Conservation (phyloP, 2,113 vertebrate genomes). For the Pandion haliaetus region DNA sequence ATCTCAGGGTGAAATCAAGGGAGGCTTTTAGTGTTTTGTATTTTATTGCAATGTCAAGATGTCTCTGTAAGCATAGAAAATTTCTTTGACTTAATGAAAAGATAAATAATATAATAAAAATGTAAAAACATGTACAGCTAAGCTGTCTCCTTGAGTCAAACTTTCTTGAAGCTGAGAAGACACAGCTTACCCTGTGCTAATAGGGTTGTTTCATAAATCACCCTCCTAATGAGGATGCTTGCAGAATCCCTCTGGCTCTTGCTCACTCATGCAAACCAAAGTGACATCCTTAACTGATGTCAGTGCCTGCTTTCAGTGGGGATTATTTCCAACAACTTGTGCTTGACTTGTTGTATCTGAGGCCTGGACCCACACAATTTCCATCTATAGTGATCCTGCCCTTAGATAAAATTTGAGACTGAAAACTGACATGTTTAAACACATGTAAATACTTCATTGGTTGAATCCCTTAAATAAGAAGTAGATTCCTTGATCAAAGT, state of each 20-base stretch:
- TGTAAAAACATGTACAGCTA: neutral
- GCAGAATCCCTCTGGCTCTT: neutral
- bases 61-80: neutral
- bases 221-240: neutral
- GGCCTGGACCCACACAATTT: neutral
- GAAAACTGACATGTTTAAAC: neutral
- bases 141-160: neutral
- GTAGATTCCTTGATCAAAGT: neutral
- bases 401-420: neutral
- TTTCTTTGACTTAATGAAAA: neutral
- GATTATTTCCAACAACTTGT: neutral
- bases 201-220: neutral
- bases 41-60: neutral
- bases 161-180: neutral
- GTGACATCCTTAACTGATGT: neutral
- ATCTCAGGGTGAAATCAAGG: neutral
- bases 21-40: neutral
- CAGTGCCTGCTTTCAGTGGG: neutral
- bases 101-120: neutral
- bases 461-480: neutral
- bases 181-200: neutral
- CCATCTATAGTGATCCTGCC: neutral
- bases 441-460: neutral
- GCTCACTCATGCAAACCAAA: neutral
- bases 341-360: neutral